Conservation (phyloP, 2,797 vertebrate species). For the Dallia pectoralis region DNA sequence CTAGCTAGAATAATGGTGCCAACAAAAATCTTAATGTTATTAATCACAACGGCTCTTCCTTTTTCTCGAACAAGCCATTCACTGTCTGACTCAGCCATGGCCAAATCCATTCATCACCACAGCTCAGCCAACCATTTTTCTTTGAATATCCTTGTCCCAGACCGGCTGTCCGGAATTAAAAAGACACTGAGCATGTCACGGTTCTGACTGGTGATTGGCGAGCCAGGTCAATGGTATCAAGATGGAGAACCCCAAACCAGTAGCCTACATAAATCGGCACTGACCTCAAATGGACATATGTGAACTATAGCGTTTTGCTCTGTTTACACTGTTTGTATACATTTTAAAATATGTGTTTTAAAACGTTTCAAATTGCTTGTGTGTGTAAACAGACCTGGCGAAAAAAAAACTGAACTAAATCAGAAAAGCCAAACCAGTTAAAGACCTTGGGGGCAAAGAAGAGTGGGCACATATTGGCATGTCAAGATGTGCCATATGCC, state of each 20-base stretch:
- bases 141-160: conserved; percentile 35
- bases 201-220: conserved; percentile 35
- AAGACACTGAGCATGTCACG: conserved; percentile 36
- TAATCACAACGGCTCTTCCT: conserved; percentile 41
- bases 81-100: conserved; percentile 39
- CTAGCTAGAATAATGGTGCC: conserved; percentile 28
- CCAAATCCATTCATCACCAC: conserved; percentile 38
- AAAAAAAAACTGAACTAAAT: no score
- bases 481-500: no score
- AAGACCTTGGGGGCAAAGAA: background rate
- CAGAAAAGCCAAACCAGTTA: conserved; percentile 2
- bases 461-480: no score
- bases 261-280: conserved; percentile 19
- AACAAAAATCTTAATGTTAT: conserved; percentile 33
- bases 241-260: background rate
- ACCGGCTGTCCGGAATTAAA: conserved; percentile 18
- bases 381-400: no score
- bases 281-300: no score
- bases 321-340: no score
- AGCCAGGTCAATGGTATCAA: conserved; percentile 41
- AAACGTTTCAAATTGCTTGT: no score
- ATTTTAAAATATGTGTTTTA: no score
- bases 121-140: conserved; percentile 47
- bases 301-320: no score
- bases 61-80: conserved; percentile 43